Conservation (phyloP, 2,888 invertebrate genomes). For the Nymphalis c-album region DNA sequence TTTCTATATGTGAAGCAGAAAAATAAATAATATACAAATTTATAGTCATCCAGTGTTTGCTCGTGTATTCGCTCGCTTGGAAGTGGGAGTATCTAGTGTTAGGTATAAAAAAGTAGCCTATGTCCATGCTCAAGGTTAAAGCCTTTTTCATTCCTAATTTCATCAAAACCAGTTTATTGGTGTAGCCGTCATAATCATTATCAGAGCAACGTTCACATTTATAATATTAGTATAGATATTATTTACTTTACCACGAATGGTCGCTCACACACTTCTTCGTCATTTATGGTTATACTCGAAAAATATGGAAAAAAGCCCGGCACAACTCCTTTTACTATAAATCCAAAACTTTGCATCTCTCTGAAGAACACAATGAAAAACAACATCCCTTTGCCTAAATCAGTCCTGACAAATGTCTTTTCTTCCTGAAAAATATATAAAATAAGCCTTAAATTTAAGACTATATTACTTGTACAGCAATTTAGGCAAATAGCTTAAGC, state of each 20-base stretch:
- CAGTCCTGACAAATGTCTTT: background rate
- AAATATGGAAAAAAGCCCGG: slow-evolving; percentile 13
- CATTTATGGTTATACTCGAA: background rate
- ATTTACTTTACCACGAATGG: slow-evolving; percentile 1
- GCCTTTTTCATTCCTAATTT: too few relatives aligned
- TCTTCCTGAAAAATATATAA: background rate
- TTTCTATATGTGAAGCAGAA: too few relatives aligned
- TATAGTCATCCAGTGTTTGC: too few relatives aligned
- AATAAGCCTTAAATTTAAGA: background rate
- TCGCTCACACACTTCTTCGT: background rate
- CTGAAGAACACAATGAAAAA: background rate
- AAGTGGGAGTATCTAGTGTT: too few relatives aligned
- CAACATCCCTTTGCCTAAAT: background rate
- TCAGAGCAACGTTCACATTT: too few relatives aligned
- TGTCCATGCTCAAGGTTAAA: too few relatives aligned
- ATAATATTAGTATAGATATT: background rate
- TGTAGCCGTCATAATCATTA: too few relatives aligned
- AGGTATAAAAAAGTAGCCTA: too few relatives aligned
- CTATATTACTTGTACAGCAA: background rate
- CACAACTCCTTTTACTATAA: slow-evolving; percentile 7
- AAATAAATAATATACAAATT: too few relatives aligned
- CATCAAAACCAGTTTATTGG: too few relatives aligned
- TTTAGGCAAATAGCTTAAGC: too few relatives aligned
- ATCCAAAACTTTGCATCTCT: slow-evolving; percentile 1
- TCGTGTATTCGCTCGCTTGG: too few relatives aligned